A percentile compares a stretch with the other conserved stretches of the same genome.
Conservation (phyloP, 2,888 invertebrate genomes). For the Thumatha senex region DNA sequence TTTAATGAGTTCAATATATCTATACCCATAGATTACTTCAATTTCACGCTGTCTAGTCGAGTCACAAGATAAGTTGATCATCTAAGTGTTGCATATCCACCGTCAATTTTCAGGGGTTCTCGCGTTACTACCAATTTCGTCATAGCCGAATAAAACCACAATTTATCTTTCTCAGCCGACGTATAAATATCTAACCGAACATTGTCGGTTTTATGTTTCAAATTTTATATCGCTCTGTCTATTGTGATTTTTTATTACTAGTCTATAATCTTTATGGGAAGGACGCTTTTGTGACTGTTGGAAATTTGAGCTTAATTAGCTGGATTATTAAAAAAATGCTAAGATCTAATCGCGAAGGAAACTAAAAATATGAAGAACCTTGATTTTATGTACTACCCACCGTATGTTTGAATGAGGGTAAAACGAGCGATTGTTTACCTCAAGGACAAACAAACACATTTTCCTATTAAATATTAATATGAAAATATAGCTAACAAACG, state of each 20-base stretch:
- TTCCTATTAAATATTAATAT: background rate
- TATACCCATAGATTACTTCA: slow-evolving; percentile 31
- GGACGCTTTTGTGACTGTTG: no score
- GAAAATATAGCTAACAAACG: background rate
- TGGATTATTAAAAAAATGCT: no score
- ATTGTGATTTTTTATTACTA: slow-evolving; percentile 45
- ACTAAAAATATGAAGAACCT: no score
- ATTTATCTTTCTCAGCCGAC: slow-evolving; percentile 49
- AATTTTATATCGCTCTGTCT: slow-evolving; percentile 46
- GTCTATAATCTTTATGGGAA: slow-evolving; percentile 35
- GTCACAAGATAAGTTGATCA: slow-evolving; percentile 42
- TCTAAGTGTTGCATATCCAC: slow-evolving; percentile 37
- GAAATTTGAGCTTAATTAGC: no score
- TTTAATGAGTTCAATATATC: no score
- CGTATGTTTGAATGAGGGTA: no score
- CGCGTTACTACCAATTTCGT: slow-evolving; percentile 47
- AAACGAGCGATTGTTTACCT: no score
- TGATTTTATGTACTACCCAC: no score
- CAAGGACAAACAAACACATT: background rate
- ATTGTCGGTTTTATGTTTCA: slow-evolving; percentile 48
- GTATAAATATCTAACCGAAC: slow-evolving; percentile 36
- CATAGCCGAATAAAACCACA: slow-evolving; percentile 44
- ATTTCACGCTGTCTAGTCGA: slow-evolving; percentile 61
- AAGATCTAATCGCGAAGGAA: no score
- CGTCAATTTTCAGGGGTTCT: slow-evolving; percentile 47